Evolutionary conservation across 2,797 vertebrate genomes (phyloP), one percentile per base, ranked within the genome.

Genomic region (Acipenser ruthenus): DNA sequence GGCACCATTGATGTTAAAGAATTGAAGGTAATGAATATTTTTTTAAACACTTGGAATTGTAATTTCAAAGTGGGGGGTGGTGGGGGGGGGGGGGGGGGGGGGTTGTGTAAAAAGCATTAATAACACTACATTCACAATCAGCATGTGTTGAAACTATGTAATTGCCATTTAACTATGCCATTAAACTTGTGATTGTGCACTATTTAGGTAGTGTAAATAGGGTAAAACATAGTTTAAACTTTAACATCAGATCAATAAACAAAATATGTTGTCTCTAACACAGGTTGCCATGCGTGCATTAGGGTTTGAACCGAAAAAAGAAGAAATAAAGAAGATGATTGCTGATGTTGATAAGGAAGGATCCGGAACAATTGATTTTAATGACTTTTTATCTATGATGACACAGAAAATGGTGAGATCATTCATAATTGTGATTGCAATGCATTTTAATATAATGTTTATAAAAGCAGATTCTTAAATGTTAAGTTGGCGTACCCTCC

Each of bases 301-400:
- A 18, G 94, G 95, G 50, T 97, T 99, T 86, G 94, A 98, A 75
- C 94, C 95, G 47, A 98, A 95, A 86, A 97, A 96, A 74, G 95
- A 97, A 72, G 95, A 99, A 78, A 88, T 98, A 66, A 96, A 88
- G 80, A 93, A 93, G 77, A 90, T 98, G 92, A 88, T 94, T 70
- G 83, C 91, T 68, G 93, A 95, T 70, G 82, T 93, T 10, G 90
- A 95, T 73, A 95, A 90, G 78, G 93, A 92, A 52, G 89, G 88
- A 69, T 92, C 85, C 0, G 91, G 88, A 64, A 92, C 85, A 18
- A 92, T 98, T 71, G 81, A 87, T 75, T 99, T 95, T 52, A 86
- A 82, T 68, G 93, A 94, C 58, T 98, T 98, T 78, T 85, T 97
- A 72, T 80, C 82, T 70, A 90, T 98, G 84, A 96, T 97, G 92